Evolutionary conservation across 2,113 vertebrate genomes (phyloP), one percentile per base, ranked within the genome.

Genomic region (Onychorhynchus coronatus): DNA sequence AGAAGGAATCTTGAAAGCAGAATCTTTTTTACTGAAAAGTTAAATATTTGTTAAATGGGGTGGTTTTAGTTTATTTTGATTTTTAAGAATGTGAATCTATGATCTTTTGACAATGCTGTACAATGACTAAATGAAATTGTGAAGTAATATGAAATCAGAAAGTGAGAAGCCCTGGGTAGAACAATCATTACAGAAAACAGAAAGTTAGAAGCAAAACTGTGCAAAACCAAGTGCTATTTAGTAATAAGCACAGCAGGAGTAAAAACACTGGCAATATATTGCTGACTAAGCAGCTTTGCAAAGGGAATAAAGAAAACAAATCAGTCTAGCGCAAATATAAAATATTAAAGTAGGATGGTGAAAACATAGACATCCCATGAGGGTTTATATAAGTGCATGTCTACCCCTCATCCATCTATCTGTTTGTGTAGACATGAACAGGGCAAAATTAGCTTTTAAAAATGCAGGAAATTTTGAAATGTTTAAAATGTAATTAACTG

Each of bases 261-360:
- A 87, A 93, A 91, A 93, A 85, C 8, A 62, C 75, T 61, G 85
- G 20, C 18, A 88, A 33, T 61, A 61, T 61, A 85, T 67, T 85
- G 61, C 61, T 85, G 66, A 94, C 85, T 82, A 78, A 91, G 66
- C 56, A 88, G 56, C 46, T 92, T 96, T 73, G 49, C 31, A 87
- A 49, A 89, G 9, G 42, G 66, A 81, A 89, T 87, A 89, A 77
- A 46, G 12, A 22, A 84, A 91, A 80, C 9, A 94, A 89, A 91
- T 75, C 46, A 56, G 47, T 42, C 75, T 84, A 86, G 15, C 25
- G 59, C 30, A 93, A 81, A 92, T 75, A 89, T 59, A 86, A 86
- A 93, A 89, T 89, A 92, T 68, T 83, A 49, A 68, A 91, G 52
- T 42, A 65, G 35, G 37, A 61, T 46, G 15, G 25, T 78, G 53